These are phyloP conservation scores for Nebria brevicollis DNA, from an alignment of 2,888 invertebrate species.

Conservation along the genomic window DNA sequence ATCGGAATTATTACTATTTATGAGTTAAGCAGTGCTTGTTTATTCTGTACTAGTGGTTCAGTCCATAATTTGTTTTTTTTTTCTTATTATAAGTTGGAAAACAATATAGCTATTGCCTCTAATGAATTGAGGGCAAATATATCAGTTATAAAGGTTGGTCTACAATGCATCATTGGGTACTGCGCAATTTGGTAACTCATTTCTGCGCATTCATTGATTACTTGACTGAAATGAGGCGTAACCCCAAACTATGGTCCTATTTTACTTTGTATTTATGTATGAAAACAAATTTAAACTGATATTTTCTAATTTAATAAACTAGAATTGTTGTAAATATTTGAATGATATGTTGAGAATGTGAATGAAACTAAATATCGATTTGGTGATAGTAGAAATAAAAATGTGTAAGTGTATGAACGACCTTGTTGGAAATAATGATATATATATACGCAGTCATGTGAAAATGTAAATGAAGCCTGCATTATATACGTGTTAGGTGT, in stretches of 20 bases:
- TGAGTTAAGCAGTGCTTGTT: no score
- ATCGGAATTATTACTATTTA: no score
- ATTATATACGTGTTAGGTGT: neutral
- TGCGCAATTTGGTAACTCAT: slow-evolving; percentile 20
- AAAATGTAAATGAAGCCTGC: slow-evolving; percentile 1
- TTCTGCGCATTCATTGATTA: slow-evolving; percentile 35
- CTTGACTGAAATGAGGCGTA: neutral
- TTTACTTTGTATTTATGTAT: no score
- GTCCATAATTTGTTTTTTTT: no score
- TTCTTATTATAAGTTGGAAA: no score
- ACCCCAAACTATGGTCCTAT: no score
- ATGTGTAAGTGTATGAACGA: neutral
- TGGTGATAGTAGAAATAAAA: neutral
- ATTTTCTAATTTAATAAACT: no score
- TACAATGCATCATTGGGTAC: neutral
- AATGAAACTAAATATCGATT: neutral
- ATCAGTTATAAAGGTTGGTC: neutral
- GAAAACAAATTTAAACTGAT: no score
- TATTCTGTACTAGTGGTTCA: no score
- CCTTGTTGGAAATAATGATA: neutral
- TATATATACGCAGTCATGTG: neutral
- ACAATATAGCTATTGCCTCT: neutral
- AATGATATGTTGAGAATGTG: neutral
- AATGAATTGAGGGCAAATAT: slow-evolving; percentile 21
- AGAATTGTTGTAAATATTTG: no score